Evolutionary conservation across 2,113 vertebrate species (phyloP).

Genomic region (Tonatia bakeri): DNA sequence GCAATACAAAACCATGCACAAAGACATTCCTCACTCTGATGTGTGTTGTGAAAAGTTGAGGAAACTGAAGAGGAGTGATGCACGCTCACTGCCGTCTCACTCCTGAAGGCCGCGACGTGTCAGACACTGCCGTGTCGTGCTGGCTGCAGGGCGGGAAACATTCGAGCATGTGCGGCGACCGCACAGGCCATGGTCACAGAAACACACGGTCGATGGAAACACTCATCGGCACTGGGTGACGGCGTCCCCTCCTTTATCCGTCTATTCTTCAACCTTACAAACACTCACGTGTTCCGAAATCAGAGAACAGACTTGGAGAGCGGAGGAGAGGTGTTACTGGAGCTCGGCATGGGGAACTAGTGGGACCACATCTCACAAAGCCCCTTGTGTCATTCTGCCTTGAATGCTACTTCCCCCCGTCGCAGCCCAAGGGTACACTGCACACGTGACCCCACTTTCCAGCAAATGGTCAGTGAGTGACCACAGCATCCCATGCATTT

Average conservation of each 20-base stretch:
- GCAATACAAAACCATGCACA: neutral
- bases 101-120: neutral
- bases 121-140: too few species aligned
- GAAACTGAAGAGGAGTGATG: neutral
- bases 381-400: neutral
- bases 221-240: neutral
- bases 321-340: neutral
- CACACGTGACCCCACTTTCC: neutral
- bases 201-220: neutral
- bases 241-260: neutral
- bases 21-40: neutral
- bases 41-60: neutral
- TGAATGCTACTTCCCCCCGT: neutral
- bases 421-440: too few species aligned
- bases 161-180: neutral
- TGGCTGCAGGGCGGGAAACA: neutral
- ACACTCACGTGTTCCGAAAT: neutral
- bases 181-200: neutral
- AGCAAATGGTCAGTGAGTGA: neutral
- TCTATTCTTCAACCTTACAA: neutral
- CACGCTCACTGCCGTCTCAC: neutral
- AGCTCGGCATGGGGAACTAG: neutral
- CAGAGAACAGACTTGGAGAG: neutral
- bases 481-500: neutral
- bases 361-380: neutral